These are phyloP conservation scores for Lycocerus yunnanus DNA, from an alignment of 2,888 invertebrate genomes.

Conservation along the genomic window DNA sequence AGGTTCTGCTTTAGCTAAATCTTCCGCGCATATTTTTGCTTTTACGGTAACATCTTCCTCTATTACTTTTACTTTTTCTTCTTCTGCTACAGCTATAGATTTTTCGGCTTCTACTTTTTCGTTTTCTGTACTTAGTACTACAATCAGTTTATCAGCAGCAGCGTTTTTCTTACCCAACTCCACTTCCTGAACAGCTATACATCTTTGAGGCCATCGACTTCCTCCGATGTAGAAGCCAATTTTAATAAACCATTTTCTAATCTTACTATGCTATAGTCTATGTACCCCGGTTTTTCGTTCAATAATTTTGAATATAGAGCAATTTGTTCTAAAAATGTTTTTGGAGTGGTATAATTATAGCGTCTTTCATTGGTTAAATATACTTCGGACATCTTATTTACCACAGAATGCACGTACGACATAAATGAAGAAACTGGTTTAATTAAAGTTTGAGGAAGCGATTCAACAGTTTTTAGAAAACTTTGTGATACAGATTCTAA, in stretches of 20 bases:
- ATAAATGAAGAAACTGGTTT: conserved; percentile 80
- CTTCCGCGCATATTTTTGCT: conserved; percentile 84
- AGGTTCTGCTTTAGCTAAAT: conserved; percentile 90
- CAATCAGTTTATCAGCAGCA: conserved; percentile 86
- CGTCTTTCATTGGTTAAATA: conserved; percentile 85
- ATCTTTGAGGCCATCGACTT: conserved; percentile 83
- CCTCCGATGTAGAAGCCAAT: conserved; percentile 81
- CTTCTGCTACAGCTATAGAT: conserved; percentile 80
- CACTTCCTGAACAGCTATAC: conserved; percentile 65
- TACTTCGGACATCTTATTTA: conserved; percentile 80
- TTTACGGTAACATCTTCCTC: conserved; percentile 86
- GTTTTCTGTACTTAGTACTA: conserved; percentile 86
- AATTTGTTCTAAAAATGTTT: conserved; percentile 93
- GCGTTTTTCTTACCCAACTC: conserved; percentile 86
- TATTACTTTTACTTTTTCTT: conserved; percentile 86
- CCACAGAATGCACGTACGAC: conserved; percentile 88
- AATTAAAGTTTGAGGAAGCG: conserved; percentile 67
- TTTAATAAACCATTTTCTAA: conserved; percentile 89
- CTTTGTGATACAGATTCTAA: conserved; percentile 84
- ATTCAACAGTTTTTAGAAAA: conserved; percentile 78
- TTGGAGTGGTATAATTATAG: conserved; percentile 96
- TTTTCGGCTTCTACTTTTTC: conserved; percentile 90
- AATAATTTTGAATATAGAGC: conserved; percentile 77
- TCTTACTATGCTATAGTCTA: conserved; percentile 75
- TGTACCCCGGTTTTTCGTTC: conserved; percentile 67